Evolutionary conservation across 2,888 invertebrate species (phyloP).

Genomic region (Salticus scenicus): DNA sequence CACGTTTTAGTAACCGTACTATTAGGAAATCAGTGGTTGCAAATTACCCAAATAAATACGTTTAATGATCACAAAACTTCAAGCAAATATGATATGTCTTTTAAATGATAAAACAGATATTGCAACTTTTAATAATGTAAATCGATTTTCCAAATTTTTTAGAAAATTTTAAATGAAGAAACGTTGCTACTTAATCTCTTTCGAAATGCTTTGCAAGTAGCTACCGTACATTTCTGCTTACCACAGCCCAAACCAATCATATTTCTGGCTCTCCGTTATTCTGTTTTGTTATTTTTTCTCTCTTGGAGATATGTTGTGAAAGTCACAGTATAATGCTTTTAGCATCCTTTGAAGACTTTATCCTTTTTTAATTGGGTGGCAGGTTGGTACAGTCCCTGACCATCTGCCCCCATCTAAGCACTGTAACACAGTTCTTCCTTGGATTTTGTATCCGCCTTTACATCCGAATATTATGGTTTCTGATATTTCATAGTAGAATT

Average conservation of each 20-base stretch:
- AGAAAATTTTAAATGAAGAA: neutral
- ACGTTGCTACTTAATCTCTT: neutral
- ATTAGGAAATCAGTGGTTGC: neutral
- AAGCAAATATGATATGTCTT: neutral
- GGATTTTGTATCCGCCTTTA: constrained; percentile 84
- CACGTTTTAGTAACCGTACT: neutral
- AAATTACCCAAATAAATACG: constrained; percentile 9
- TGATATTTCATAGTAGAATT: constrained; percentile 90
- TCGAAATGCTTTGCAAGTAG: neutral
- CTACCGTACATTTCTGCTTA: neutral
- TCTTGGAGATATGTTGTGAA: neutral
- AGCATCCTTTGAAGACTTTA: neutral
- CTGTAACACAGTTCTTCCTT: constrained; percentile 85
- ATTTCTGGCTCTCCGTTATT: neutral
- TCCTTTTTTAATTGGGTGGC: constrained; percentile 75
- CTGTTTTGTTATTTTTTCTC: neutral
- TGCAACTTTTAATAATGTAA: too few relatives aligned
- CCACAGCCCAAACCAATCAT: neutral
- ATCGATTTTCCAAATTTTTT: neutral
- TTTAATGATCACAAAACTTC: neutral
- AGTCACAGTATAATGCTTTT: neutral
- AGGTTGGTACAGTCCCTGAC: constrained; percentile 89
- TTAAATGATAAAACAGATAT: too few relatives aligned
- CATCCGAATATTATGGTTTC: constrained; percentile 90
- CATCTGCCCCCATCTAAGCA: constrained; percentile 89